Conservation (phyloP, 1,140 invertebrate genomes). For the Penaeus indicus region DNA sequence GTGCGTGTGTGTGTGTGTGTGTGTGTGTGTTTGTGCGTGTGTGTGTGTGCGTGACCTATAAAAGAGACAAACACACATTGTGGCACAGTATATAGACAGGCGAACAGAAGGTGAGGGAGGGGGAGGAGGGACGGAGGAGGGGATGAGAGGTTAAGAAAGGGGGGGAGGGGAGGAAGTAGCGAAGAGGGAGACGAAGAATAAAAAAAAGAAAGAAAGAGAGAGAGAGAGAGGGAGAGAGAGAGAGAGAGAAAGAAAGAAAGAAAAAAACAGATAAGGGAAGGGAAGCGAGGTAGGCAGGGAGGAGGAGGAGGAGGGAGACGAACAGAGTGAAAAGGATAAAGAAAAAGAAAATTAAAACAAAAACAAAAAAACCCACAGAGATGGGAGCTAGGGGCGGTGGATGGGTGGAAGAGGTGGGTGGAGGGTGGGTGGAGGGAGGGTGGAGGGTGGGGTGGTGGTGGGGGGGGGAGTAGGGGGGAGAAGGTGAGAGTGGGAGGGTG, state of each 20-base stretch:
- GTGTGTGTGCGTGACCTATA: no score
- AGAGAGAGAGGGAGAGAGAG: not conserved
- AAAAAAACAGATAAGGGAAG: not conserved
- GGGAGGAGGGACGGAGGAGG: not conserved
- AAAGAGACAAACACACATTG: no score
- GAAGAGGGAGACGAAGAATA: not conserved
- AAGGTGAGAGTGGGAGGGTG: not conserved
- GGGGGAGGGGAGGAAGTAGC: not conserved
- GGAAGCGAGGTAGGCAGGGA: not conserved
- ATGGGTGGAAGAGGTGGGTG: not conserved
- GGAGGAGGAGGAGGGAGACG: not conserved
- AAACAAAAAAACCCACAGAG: not conserved
- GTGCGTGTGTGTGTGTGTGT: no score
- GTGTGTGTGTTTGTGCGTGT: no score
- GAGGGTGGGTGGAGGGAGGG: not conserved
- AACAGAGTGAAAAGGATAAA: not conserved
- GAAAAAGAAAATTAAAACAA: not conserved
- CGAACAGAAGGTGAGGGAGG: not conserved
- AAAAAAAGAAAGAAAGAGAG: not conserved
- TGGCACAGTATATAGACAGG: no score
- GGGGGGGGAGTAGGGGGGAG: not conserved
- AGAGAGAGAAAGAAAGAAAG: not conserved
- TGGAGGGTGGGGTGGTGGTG: not conserved
- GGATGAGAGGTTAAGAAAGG: not conserved
- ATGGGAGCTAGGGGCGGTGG: not conserved